phyloP scores from a whole-genome alignment of 1,140 invertebrate species.

The Drosophila cardini region DNA sequence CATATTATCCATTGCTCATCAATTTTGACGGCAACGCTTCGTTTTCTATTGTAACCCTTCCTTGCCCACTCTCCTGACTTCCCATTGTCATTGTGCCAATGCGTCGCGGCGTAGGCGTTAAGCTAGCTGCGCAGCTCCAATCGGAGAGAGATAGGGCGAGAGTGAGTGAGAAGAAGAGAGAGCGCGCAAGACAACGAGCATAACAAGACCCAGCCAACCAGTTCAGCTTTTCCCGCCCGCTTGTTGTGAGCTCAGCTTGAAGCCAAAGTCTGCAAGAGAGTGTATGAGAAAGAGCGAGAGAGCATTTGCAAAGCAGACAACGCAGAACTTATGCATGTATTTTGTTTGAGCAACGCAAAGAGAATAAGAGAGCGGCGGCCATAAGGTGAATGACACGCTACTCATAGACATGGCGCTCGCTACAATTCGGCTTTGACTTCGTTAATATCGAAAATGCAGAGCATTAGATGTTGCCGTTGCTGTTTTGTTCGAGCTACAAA shows the following conservation, averaged over 20 bases:
- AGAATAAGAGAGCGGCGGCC: slow-evolving; percentile 37
- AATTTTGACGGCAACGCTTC: slow-evolving; percentile 61
- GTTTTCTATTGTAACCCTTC: slow-evolving; percentile 67
- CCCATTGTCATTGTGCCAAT: slow-evolving; percentile 15
- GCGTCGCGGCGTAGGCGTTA: slow-evolving; percentile 60
- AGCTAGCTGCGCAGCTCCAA: slow-evolving; percentile 54
- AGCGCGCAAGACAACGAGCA: slow-evolving; percentile 17
- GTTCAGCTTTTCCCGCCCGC: slow-evolving; percentile 7
- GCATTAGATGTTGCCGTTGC: slow-evolving; percentile 48
- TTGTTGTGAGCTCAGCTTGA: slow-evolving; percentile 34
- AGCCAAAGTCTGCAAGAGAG: background rate
- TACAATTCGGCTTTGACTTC: slow-evolving; percentile 45
- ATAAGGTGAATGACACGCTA: slow-evolving; percentile 74
- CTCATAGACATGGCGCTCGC: slow-evolving; percentile 30
- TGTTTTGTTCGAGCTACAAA: slow-evolving; percentile 25
- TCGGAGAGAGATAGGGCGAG: slow-evolving; percentile 15
- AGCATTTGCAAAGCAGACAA: slow-evolving; percentile 24
- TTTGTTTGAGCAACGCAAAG: background rate
- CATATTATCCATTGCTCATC: slow-evolving; percentile 67
- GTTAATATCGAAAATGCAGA: slow-evolving; percentile 60
- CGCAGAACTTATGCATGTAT: slow-evolving; percentile 25
- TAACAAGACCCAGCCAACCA: slow-evolving; percentile 39
- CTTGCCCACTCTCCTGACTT: slow-evolving; percentile 11
- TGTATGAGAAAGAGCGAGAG: slow-evolving; percentile 4
- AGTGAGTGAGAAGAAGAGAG: too few species aligned